Evolutionary conservation across 2,797 vertebrate genomes (phyloP).

Genomic region (Oceanodroma leucorhoa): DNA sequence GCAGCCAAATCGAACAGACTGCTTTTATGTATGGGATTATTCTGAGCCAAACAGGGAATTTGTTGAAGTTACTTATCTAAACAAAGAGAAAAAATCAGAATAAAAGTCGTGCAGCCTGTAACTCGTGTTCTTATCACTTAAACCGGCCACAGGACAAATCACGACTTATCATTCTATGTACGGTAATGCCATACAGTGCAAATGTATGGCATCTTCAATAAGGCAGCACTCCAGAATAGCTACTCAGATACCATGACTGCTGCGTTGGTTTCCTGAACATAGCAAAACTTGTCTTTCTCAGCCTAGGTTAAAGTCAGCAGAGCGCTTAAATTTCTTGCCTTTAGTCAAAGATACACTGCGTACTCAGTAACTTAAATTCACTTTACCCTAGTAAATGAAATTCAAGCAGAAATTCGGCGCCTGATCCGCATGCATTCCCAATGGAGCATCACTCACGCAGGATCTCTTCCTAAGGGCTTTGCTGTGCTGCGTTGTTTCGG

Average conservation of each 20-base stretch:
- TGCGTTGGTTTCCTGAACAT: fast-evolving
- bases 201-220: not conserved
- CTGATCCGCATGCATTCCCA: not conserved
- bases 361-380: not conserved
- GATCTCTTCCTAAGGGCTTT: not conserved
- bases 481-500: not conserved
- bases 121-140: not conserved
- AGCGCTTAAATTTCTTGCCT: not conserved
- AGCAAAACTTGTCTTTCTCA: not conserved
- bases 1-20: fast-evolving
- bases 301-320: not conserved
- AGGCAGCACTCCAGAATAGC: not conserved
- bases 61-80: not conserved
- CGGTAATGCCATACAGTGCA: not conserved
- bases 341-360: not conserved
- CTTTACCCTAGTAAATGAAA: not conserved
- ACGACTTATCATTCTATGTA: fast-evolving
- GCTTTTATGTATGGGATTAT: not conserved
- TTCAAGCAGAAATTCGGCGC: fast-evolving
- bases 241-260: fast-evolving
- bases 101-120: not conserved
- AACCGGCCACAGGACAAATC: not conserved
- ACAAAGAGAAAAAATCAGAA: not conserved
- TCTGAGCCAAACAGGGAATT: not conserved
- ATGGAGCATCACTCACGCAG: fast-evolving